phyloP scores from a whole-genome alignment of 2,113 vertebrate species.

The Spermophilus dauricus region DNA sequence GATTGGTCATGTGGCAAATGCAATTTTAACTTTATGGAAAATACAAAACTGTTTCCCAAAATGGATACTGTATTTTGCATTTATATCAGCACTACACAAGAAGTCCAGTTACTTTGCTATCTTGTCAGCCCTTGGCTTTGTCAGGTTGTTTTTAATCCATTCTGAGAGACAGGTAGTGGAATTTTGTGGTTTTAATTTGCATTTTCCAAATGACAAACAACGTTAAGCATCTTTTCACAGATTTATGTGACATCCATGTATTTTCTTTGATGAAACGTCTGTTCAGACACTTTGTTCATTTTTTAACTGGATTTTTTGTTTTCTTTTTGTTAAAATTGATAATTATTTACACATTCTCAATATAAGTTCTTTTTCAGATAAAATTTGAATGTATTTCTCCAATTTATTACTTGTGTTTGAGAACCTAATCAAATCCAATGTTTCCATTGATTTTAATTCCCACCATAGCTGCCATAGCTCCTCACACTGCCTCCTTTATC shows the following conservation, averaged over 20 bases:
- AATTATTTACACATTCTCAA: background rate
- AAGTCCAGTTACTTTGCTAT: background rate
- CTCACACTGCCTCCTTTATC: too few relatives aligned
- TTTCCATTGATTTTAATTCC: too few relatives aligned
- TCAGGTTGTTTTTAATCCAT: background rate
- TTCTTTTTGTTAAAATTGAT: background rate
- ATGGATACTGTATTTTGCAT: background rate
- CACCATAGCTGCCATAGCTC: too few relatives aligned
- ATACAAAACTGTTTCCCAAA: background rate
- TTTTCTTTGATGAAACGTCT: too few relatives aligned
- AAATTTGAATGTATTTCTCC: background rate
- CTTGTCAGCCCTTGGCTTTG: background rate
- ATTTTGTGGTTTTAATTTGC: background rate
- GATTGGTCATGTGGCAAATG: too few relatives aligned
- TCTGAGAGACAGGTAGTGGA: too few relatives aligned
- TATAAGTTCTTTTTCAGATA: background rate
- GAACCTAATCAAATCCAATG: too few relatives aligned
- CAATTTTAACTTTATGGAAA: too few relatives aligned
- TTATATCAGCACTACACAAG: background rate
- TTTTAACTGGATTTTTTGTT: background rate
- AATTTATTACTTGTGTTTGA: background rate
- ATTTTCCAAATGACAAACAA: too few relatives aligned
- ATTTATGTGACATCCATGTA: too few relatives aligned
- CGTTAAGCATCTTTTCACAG: too few relatives aligned
- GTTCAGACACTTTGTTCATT: too few relatives aligned